A percentile compares a stretch with the other conserved stretches of the same genome.
phyloP scores from a whole-genome alignment of 1,140 invertebrate species.

The Drosophila mayri region DNA sequence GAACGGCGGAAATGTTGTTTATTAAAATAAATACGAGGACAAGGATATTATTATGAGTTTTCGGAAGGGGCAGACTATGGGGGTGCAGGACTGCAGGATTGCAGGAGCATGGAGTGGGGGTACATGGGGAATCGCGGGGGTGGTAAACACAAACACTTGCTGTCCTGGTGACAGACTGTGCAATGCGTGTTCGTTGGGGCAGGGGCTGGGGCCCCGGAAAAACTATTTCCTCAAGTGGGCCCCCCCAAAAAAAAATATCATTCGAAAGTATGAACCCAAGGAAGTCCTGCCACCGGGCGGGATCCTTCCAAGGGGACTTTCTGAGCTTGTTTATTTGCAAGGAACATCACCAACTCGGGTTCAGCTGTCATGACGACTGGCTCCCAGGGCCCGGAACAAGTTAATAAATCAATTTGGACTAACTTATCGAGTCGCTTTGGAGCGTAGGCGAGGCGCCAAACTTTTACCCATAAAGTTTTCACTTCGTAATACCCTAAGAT shows the following conservation, averaged over 20 bases:
- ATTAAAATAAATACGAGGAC: slow-evolving; percentile 81
- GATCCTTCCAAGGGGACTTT: slow-evolving; percentile 21
- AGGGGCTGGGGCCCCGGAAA: slow-evolving; percentile 7
- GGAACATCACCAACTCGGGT: slow-evolving; percentile 30
- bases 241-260: slow-evolving; percentile 60
- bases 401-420: slow-evolving; percentile 82
- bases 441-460: slow-evolving; percentile 78
- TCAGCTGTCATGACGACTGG: slow-evolving; percentile 73
- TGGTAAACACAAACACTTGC: slow-evolving; percentile 57
- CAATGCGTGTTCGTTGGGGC: slow-evolving; percentile 68
- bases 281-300: slow-evolving; percentile 17
- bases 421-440: slow-evolving; percentile 69
- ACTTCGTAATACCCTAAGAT: slow-evolving; percentile 14
- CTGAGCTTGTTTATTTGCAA: slow-evolving; percentile 72
- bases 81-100: slow-evolving; percentile 15
- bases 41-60: slow-evolving; percentile 65
- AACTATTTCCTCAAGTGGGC: slow-evolving; percentile 66
- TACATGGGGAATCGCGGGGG: slow-evolving; percentile 8
- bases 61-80: background rate
- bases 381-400: slow-evolving; percentile 44
- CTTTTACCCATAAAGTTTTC: slow-evolving; percentile 57
- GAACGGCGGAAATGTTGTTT: slow-evolving; percentile 64
- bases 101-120: background rate
- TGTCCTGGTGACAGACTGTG: slow-evolving; percentile 84
- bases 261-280: slow-evolving; percentile 42